A percentile compares a stretch with the other conserved stretches of the same genome.
Conservation (phyloP, 1,140 invertebrate species). For the Aradophagus sp. region DNA sequence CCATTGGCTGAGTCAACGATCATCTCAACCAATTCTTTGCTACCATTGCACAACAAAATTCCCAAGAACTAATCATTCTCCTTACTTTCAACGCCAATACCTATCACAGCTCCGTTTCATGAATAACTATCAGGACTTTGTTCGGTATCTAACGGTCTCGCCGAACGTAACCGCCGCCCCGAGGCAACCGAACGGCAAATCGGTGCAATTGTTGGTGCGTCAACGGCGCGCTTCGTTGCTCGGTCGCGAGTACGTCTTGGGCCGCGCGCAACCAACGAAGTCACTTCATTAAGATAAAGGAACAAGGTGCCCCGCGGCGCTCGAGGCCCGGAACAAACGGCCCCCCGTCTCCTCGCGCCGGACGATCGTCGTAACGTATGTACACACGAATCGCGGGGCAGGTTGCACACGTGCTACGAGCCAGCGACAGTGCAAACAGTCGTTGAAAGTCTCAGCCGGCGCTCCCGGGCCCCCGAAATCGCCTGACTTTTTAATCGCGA, state of each 20-base stretch:
- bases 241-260: constrained; percentile 26
- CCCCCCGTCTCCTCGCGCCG: constrained; percentile 40
- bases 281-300: constrained; percentile 58
- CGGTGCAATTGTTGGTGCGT: constrained; percentile 2
- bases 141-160: too few species aligned
- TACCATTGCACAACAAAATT: too few species aligned
- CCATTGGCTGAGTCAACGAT: too few species aligned
- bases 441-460: constrained; percentile 53
- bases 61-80: too few species aligned
- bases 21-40: too few species aligned
- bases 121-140: too few species aligned
- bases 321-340: constrained; percentile 59
- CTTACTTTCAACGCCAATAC: too few species aligned
- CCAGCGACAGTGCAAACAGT: constrained; percentile 54
- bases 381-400: constrained; percentile 40
- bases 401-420: constrained; percentile 57
- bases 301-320: constrained; percentile 42
- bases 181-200: too few species aligned
- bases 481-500: constrained; percentile 47
- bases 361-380: constrained; percentile 33
- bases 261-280: constrained; percentile 15
- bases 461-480: constrained; percentile 27
- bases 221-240: constrained; percentile 14
- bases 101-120: too few species aligned
- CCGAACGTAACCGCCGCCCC: too few species aligned